These are phyloP conservation scores for Drosophila mimetica DNA, from an alignment of 2,888 invertebrate species.

Conservation along the genomic window DNA sequence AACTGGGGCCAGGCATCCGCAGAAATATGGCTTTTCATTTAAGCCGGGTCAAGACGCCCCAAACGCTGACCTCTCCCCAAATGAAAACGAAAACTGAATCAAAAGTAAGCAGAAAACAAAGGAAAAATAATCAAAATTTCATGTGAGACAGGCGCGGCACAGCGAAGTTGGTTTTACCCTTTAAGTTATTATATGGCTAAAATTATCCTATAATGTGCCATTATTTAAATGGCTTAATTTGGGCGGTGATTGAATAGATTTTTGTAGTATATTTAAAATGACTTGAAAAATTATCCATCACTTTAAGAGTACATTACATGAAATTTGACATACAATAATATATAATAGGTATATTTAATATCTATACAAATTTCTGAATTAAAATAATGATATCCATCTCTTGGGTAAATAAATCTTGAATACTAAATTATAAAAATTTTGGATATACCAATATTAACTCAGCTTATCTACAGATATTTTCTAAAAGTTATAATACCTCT, in stretches of 20 bases:
- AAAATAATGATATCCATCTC: too few species aligned
- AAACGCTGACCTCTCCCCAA: constrained; percentile 64
- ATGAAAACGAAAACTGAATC: constrained; percentile 65
- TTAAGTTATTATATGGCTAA: background rate
- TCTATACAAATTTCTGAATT: too few species aligned
- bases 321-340: background rate
- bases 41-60: constrained; percentile 77
- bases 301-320: background rate
- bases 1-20: constrained; percentile 71
- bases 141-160: constrained; percentile 3
- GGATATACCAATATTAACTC: too few species aligned
- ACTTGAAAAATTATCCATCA: background rate
- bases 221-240: constrained; percentile 1
- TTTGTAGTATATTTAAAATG: background rate
- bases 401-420: too few species aligned
- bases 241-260: background rate
- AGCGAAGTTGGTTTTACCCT: constrained; percentile 23
- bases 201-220: background rate
- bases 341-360: too few species aligned
- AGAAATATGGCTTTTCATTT: constrained; percentile 80
- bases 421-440: too few species aligned
- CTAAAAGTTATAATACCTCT: background rate
- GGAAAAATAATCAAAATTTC: constrained; percentile 15
- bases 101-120: constrained; percentile 37
- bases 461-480: too few species aligned